Evolutionary conservation across 2,797 vertebrate species (phyloP).

Genomic region (Pelochelys cantorii): DNA sequence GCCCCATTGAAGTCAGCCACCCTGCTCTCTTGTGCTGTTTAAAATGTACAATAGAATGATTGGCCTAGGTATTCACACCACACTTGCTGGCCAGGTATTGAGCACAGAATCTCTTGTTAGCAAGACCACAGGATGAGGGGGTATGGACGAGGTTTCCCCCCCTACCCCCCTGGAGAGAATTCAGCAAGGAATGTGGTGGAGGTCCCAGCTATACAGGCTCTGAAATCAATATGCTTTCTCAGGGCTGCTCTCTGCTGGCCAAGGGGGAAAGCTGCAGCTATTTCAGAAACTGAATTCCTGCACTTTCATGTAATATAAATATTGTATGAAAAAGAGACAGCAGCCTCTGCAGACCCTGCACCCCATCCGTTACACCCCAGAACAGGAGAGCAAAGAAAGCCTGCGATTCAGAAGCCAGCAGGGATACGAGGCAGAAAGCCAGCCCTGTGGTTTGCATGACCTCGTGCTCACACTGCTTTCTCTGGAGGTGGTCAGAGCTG

Average conservation of each 20-base stretch:
- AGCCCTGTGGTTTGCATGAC: background rate
- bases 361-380: background rate
- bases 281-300: background rate
- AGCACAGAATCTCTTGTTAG: background rate
- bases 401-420: background rate
- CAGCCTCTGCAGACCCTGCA: background rate
- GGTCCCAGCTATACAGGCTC: slow-evolving; percentile 9
- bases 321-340: background rate
- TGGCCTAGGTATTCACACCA: background rate
- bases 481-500: background rate
- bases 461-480: background rate
- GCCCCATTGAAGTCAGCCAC: background rate
- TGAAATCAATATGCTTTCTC: background rate
- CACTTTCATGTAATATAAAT: background rate
- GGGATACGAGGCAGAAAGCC: too few relatives aligned
- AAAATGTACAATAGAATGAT: background rate
- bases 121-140: background rate
- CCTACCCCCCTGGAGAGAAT: background rate
- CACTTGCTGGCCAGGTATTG: background rate
- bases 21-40: background rate
- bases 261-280: slow-evolving; percentile 43
- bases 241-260: slow-evolving; percentile 19
- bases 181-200: slow-evolving; percentile 11
- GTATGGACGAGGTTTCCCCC: background rate
- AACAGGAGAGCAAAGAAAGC: background rate